Evolutionary conservation across 2,797 vertebrate genomes (phyloP), one percentile per base, ranked within the genome.

Genomic region (Silurus lanzhouensis): DNA sequence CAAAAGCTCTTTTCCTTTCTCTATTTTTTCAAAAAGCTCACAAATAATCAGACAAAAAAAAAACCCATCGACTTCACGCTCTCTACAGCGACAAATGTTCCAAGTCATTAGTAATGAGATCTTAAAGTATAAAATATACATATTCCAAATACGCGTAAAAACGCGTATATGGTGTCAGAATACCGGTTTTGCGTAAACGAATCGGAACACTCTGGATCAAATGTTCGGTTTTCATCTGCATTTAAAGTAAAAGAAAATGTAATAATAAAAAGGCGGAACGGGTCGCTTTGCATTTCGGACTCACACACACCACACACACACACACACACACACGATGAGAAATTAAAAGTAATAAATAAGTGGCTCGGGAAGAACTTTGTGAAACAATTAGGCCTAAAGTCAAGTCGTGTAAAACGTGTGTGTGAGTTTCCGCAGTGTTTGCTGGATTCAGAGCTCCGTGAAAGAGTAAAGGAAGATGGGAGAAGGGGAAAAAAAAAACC

Each of bases 381-480:
- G 63, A 55, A n/a, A 66, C 27, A 55, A 67, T 81, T 81, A 20
- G 79, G 46, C 79, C 79, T 81, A 67, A 81, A 81, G 63, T 67
- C 79, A 81, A 67, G 79, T 81, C 63, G 17, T 81, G 19, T 52
- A 52, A 60, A 20, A 38, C 22, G 79, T 63, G 79, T 66, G 61
- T 6, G 10, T 8, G 25, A 52, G 63, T 81, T 81, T 55, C 63
- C 79, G 61, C 1, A 31, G 63, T 81, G 79, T 44, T 81, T 61
- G n/a, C 1, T 27, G 63, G 0, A 14, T 25, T 52, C 6, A 60
- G 10, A 17, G 20, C 58, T 61, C 58, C 25, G 44, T 19, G 17
- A 61, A 55, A n/a, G 19, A 38, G 5, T n/a, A 63, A 72, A 44
- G 5, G 84, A 55, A 67, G 66, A 38, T 72, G 25, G 20, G 58